phyloP scores from a whole-genome alignment of 2,888 invertebrate genomes.

The Notodonta ziczac region DNA sequence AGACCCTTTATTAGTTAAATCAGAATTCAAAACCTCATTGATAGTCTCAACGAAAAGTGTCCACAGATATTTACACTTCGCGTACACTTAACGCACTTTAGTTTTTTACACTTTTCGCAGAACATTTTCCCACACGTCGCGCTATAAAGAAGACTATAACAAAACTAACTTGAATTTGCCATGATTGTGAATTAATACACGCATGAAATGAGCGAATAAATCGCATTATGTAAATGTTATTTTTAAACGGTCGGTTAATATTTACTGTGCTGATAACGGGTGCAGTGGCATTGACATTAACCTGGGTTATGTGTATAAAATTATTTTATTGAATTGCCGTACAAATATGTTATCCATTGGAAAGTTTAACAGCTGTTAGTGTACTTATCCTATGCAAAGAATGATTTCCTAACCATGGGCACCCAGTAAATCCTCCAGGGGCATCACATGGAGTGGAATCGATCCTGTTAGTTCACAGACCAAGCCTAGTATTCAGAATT shows the following conservation, averaged over 20 bases:
- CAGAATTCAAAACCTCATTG: no score
- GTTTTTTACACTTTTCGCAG: background rate
- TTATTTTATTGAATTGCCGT: no score
- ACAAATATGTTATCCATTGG: background rate
- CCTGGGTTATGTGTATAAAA: conserved; percentile 6
- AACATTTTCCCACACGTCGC: background rate
- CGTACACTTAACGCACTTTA: background rate
- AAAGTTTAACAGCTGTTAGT: no score
- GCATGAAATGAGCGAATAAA: background rate
- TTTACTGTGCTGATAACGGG: conserved; percentile 8
- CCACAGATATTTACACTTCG: background rate
- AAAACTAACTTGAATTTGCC: background rate
- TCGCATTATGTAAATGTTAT: background rate
- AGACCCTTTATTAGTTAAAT: no score
- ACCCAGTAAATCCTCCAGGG: no score
- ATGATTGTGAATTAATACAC: background rate
- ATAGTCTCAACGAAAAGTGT: no score
- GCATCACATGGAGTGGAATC: no score
- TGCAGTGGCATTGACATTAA: conserved; percentile 12
- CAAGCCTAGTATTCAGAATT: no score
- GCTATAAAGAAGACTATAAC: background rate
- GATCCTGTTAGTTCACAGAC: no score
- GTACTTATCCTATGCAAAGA: no score
- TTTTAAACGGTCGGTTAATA: conserved; percentile 1
- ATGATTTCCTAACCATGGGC: no score